phyloP scores from a whole-genome alignment of 2,113 vertebrate genomes.

The Brachypodius melanocephalos region DNA sequence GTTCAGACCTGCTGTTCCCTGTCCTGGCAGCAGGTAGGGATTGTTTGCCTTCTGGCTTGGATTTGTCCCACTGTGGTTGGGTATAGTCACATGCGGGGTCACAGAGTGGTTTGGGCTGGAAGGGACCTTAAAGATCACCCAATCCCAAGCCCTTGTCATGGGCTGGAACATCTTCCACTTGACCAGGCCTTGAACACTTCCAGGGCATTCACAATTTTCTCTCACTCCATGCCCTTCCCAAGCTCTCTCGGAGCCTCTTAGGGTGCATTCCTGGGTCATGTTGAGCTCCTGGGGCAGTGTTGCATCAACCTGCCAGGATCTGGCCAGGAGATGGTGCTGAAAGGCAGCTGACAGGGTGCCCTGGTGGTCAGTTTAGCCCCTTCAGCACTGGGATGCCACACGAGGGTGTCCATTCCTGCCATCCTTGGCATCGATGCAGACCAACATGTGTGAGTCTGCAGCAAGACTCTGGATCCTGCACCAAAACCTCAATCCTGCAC shows the following conservation, averaged over 20 bases:
- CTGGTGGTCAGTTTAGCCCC: background rate
- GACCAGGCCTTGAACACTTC: background rate
- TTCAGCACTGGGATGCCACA: background rate
- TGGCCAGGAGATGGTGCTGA: slow-evolving; percentile 56
- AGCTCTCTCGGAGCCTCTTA: background rate
- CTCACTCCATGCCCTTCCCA: background rate
- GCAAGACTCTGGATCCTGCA: background rate
- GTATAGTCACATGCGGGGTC: background rate
- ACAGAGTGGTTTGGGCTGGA: background rate
- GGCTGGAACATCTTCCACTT: background rate
- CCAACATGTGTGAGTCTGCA: fast-evolving
- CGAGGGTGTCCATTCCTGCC: background rate
- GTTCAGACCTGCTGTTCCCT: background rate
- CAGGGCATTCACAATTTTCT: background rate
- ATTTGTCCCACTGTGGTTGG: background rate
- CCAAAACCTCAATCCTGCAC: background rate
- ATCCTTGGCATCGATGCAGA: background rate
- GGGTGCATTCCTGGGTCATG: background rate
- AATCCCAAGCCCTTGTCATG: background rate
- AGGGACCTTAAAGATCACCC: background rate
- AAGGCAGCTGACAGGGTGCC: background rate
- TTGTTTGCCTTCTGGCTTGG: background rate
- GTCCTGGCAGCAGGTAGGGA: background rate
- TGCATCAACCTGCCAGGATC: background rate
- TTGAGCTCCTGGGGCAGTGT: background rate